Evolutionary conservation across 2,113 vertebrate species (phyloP).

Genomic region (Cervus canadensis): DNA sequence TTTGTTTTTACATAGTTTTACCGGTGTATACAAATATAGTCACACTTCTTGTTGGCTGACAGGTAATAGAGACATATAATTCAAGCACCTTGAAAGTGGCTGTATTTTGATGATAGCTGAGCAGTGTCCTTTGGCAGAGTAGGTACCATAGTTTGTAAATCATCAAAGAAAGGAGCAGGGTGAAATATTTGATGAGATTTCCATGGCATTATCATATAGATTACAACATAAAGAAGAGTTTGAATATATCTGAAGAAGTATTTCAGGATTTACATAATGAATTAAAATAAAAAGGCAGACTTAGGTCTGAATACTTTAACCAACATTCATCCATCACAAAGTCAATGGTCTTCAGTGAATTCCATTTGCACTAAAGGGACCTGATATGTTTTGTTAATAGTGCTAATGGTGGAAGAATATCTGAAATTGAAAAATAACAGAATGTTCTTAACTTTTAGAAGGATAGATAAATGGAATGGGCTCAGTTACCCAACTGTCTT

Average conservation of each 20-base stretch:
- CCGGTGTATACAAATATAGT: background rate
- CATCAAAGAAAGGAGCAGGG: constrained; percentile 39
- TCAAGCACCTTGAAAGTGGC: constrained; percentile 1
- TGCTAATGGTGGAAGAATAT: background rate
- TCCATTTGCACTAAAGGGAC: background rate
- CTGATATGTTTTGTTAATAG: background rate
- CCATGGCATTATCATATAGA: constrained; percentile 67
- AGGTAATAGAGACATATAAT: background rate
- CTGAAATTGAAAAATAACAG: background rate
- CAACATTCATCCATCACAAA: background rate
- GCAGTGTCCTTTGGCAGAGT: constrained; percentile 23
- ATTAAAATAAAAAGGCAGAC: constrained; percentile 51
- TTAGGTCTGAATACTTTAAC: constrained; percentile 26
- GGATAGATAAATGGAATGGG: background rate
- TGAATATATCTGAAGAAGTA: constrained; percentile 21
- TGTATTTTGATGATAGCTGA: constrained; percentile 30
- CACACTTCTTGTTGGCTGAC: background rate
- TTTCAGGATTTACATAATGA: constrained; percentile 60
- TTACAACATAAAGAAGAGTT: constrained; percentile 65
- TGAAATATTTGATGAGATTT: constrained; percentile 55
- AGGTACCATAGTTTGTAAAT: constrained; percentile 44
- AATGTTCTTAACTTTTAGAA: background rate
- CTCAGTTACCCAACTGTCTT: background rate
- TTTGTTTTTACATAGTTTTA: background rate
- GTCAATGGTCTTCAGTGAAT: background rate